These are phyloP conservation scores for Orthonychiurus folsomi DNA, from an alignment of 2,888 invertebrate species.

Conservation along the genomic window DNA sequence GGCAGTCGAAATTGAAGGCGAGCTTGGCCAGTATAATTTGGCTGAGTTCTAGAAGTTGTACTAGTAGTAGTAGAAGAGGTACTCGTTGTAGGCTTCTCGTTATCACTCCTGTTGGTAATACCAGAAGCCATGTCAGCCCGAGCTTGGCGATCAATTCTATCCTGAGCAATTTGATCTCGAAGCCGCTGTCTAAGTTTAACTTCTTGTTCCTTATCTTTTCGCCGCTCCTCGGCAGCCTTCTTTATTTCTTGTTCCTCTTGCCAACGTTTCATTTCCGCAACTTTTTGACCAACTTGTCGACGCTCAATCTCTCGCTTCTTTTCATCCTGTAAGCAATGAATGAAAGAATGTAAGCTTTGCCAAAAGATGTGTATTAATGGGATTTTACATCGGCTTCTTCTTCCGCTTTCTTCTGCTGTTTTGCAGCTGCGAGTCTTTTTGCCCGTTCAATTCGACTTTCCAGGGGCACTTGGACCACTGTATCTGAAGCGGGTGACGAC, in stretches of 20 bases:
- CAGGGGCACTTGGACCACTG: conserved; percentile 9
- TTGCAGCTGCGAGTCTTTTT: conserved; percentile 58
- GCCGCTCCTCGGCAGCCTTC: conserved; percentile 61
- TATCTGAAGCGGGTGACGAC: conserved; percentile 9
- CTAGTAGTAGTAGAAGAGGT: conserved; percentile 3
- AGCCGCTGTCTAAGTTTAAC: conserved; percentile 66
- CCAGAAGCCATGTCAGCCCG: neutral
- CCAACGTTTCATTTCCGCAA: conserved; percentile 60
- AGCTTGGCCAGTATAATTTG: conserved; percentile 48
- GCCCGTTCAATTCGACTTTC: conserved; percentile 58
- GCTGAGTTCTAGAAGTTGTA: conserved; percentile 11
- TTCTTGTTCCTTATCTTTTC: conserved; percentile 66
- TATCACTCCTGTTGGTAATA: conserved; percentile 5
- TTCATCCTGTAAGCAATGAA: conserved; percentile 41
- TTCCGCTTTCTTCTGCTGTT: conserved; percentile 55
- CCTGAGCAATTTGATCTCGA: conserved; percentile 73
- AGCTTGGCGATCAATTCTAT: conserved; percentile 57
- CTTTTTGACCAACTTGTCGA: conserved; percentile 61
- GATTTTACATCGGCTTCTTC: conserved; percentile 58
- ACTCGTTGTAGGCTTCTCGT: conserved; percentile 14
- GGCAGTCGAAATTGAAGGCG: conserved; percentile 80
- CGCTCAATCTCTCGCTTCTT: conserved; percentile 59
- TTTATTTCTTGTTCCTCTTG: conserved; percentile 68
- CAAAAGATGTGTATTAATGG: conserved; percentile 15
- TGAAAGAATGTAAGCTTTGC: conserved; percentile 43